Evolutionary conservation across 2,797 vertebrate genomes (phyloP), one percentile per base, ranked within the genome.

Genomic region (Caiman crocodilus): DNA sequence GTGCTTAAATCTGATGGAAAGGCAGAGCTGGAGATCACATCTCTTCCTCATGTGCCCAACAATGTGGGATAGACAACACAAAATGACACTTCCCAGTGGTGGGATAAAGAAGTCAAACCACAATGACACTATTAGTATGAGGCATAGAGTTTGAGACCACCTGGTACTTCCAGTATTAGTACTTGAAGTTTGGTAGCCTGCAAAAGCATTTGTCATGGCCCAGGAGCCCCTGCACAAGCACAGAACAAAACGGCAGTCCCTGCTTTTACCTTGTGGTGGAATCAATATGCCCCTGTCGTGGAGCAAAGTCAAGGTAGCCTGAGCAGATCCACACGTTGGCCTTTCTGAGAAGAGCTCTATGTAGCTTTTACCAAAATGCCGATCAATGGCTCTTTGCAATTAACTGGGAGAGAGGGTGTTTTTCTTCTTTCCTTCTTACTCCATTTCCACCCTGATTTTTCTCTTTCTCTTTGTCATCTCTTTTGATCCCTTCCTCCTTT

Each of bases 251-350:
- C 0, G 0, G 50, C 42, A 50, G 23, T 61, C 56, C 21, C 1
- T 0, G 60, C n/a, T 0, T 1, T 50, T 79, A n/a, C 20, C 28
- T 8, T 60, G 25, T 56, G 0, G 10, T 82, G 64, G 17, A 83
- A 78, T 60, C 80, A 17, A 23, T 10, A 4, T 74, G 16, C 30
- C 63, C 91, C 64, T 79, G 50, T 76, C 76, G 18, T 9, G 82
- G n/a, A 91, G 12, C 10, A 25, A 10, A 13, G 25, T 50, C 42
- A 50, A 50, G 42, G 42, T 50, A 50, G 42, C 42, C 42, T 11
- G 35, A 69, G 56, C 59, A 26, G 58, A 42, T 7, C 30, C 17
- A 25, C 65, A 69, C 17, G 11, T 16, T 30, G n/a, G 79, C 55
- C 64, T 32, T 56, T 10, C 23, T 63, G n/a, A 64, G 76, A 75